Percentiles rank a stretch among this genome's conserved stretches.
These are phyloP conservation scores for Rutpela maculata DNA, from an alignment of 2,888 invertebrate species.

Conservation along the genomic window DNA sequence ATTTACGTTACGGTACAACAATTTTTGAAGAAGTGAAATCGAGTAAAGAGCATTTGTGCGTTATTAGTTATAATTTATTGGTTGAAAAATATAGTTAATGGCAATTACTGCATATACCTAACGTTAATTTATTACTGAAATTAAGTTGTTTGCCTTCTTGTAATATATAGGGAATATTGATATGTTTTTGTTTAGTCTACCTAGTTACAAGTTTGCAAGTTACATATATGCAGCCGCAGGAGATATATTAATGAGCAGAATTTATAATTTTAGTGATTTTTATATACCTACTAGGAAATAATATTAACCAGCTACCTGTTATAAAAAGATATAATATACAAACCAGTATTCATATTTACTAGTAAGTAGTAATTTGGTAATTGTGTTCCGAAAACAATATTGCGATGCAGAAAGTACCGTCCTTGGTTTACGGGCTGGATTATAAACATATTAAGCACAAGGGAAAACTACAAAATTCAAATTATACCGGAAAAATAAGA, in stretches of 20 bases:
- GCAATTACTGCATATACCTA: background rate
- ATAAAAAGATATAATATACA: background rate
- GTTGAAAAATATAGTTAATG: background rate
- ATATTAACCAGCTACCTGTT: background rate
- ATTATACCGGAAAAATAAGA: no score
- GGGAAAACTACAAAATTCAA: no score
- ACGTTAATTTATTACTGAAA: background rate
- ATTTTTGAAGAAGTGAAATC: background rate
- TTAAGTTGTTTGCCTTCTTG: background rate
- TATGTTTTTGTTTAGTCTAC: background rate
- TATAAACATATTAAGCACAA: no score
- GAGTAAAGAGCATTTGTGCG: background rate
- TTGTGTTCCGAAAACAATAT: no score
- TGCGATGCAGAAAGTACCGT: no score
- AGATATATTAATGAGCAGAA: background rate
- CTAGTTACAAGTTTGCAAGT: background rate
- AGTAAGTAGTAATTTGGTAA: no score
- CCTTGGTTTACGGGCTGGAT: no score
- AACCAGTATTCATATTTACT: no score
- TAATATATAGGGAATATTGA: background rate
- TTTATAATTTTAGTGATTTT: background rate
- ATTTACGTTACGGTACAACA: background rate
- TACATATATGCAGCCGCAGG: background rate
- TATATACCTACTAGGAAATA: background rate
- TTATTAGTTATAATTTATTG: background rate